Evolutionary conservation across 2,888 invertebrate genomes (phyloP), one percentile per base, ranked within the genome.

Genomic region (Dolichomitus sp.): DNA sequence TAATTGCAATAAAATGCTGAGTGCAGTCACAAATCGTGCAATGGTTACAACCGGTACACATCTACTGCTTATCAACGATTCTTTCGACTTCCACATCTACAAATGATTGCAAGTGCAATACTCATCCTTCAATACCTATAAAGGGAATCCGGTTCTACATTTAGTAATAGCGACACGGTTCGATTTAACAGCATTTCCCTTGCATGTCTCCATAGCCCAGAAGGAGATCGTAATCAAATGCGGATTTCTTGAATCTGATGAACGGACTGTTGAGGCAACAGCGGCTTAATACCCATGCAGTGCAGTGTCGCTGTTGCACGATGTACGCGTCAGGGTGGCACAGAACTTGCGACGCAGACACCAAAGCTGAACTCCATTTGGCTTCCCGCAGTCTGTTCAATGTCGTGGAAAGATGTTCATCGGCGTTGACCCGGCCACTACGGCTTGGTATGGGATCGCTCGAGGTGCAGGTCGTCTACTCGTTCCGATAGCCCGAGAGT

Each of bases 361-460:
- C 68, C 65, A 70, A 81, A 65, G 50, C 69, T 75, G 54, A 83
- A 85, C 74, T 83, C 84, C 83, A 84, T 84, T 87, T 87, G 83
- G 86, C 80, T 76, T 84, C 72, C 81, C 75, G 80, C 70, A 75
- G 78, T 82, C 85, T 83, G 85, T 84, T 88, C 88, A 90, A 89
- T 90, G 89, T 89, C 85, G 88, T 84, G 89, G 89, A 89, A 90
- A 89, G 89, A 90, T 89, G 87, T 86, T 88, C 88, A 89, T 89
- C 88, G 87, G 85, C 84, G 89, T 88, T 88, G 89, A 88, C 86
- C 81, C 69, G 73, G 61, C 80, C 69, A 59, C 48, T n/a, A 66
- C 70, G 68, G 75, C 68, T 17, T 57, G 45, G 72, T 68, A 37
- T n/a, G 37, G 17, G 17, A 61, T 83, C 59, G 80, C 72, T 57